Evolutionary conservation across 2,797 vertebrate species (phyloP).

Genomic region (Perodicticus potto): DNA sequence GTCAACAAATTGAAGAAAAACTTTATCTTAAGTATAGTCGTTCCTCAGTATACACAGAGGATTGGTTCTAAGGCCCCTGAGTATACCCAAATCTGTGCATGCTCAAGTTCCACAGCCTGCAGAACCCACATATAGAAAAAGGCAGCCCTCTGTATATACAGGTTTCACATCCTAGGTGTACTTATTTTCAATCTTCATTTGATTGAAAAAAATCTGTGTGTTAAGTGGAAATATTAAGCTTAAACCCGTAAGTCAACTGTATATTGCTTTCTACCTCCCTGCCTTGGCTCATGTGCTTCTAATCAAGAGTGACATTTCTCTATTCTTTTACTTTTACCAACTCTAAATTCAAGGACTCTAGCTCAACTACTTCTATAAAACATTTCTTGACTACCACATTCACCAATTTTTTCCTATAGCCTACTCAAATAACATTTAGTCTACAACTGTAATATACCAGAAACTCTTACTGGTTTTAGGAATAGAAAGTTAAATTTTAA

Average conservation of each 20-base stretch:
- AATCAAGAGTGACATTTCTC: neutral
- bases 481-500: neutral
- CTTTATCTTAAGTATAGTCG: neutral
- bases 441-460: neutral
- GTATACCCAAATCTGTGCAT: neutral
- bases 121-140: neutral
- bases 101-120: neutral
- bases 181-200: neutral
- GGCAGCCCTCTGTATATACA: neutral
- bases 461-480: neutral
- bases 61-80: neutral
- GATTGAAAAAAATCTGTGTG: neutral
- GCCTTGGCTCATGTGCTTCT: neutral
- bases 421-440: neutral
- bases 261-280: neutral
- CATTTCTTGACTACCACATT: constrained; percentile 1
- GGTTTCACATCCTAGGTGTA: neutral
- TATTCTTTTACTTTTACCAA: constrained; percentile 15
- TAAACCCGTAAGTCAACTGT: neutral
- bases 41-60: neutral
- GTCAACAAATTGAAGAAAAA: neutral
- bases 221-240: neutral
- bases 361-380: neutral
- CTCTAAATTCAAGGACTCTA: neutral
- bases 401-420: neutral